phyloP scores from a whole-genome alignment of 2,797 vertebrate species.

The Florisuga fusca region DNA sequence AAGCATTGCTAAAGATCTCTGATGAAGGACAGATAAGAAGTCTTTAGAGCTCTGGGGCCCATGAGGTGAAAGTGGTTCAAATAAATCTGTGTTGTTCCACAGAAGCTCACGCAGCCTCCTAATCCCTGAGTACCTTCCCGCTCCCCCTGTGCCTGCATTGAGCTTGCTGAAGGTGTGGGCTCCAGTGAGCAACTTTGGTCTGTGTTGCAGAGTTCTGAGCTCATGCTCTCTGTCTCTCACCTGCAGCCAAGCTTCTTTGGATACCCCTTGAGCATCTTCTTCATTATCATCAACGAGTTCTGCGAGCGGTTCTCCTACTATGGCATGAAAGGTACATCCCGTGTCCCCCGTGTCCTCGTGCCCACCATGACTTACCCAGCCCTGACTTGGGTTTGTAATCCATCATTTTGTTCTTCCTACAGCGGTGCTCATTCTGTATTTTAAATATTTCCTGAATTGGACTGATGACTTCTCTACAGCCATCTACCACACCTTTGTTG shows the following conservation, averaged over 20 bases:
- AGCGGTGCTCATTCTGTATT: conserved; percentile 94
- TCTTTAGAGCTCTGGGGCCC: background rate
- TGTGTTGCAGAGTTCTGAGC: background rate
- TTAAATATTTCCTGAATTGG: conserved; percentile 89
- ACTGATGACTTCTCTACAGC: conserved; percentile 86
- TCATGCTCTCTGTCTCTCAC: background rate
- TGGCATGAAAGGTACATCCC: conserved; percentile 91
- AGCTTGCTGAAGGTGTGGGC: background rate
- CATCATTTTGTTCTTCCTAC: background rate
- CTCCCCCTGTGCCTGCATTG: accelerated
- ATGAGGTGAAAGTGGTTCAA: background rate
- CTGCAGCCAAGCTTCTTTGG: conserved; percentile 75
- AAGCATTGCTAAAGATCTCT: background rate
- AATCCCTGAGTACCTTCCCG: background rate
- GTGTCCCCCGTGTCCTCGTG: accelerated
- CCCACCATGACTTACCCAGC: background rate
- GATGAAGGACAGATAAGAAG: background rate
- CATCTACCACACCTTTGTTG: conserved; percentile 93
- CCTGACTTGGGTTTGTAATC: background rate
- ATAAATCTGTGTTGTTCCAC: background rate
- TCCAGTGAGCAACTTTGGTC: background rate
- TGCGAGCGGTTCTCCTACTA: conserved; percentile 98
- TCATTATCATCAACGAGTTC: conserved; percentile 95
- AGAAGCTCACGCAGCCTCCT: background rate
- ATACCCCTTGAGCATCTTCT: conserved; percentile 94